Conservation (phyloP, 2,113 vertebrate genomes). For the Alethe diademata region DNA sequence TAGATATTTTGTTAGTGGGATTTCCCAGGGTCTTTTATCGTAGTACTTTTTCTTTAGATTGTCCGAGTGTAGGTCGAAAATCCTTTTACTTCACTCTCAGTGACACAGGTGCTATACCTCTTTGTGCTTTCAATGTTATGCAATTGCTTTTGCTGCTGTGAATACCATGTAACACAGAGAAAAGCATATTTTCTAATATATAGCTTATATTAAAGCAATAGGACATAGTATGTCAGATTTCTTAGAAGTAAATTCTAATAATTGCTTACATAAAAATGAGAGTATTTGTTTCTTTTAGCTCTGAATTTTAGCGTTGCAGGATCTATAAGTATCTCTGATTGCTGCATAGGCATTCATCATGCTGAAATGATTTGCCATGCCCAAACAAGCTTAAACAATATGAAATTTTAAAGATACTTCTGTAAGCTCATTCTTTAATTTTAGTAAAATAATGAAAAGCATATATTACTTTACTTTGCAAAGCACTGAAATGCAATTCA, state of each 20-base stretch:
- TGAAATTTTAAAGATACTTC: slow-evolving; percentile 77
- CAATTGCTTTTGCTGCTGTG: slow-evolving; percentile 36
- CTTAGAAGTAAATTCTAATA: slow-evolving; percentile 74
- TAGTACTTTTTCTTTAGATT: neutral
- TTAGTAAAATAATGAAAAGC: slow-evolving; percentile 78
- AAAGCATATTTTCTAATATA: slow-evolving; percentile 52
- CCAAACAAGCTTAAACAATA: slow-evolving; percentile 63
- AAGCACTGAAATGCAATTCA: slow-evolving; percentile 67
- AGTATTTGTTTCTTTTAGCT: slow-evolving; percentile 62
- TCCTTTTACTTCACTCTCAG: neutral
- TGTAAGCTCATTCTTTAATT: slow-evolving; percentile 71
- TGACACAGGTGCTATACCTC: slow-evolving; percentile 6
- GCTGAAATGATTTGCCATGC: slow-evolving; percentile 57
- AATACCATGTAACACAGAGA: neutral
- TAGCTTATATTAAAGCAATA: slow-evolving; percentile 71
- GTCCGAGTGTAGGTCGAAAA: slow-evolving; percentile 17
- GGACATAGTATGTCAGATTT: slow-evolving; percentile 60
- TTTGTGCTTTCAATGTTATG: slow-evolving; percentile 9
- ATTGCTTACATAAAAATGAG: slow-evolving; percentile 70
- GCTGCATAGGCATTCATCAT: slow-evolving; percentile 54
- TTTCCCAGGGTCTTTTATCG: slow-evolving; percentile 1
- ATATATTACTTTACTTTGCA: slow-evolving; percentile 73
- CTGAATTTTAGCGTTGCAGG: slow-evolving; percentile 67
- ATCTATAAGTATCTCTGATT: slow-evolving; percentile 43
- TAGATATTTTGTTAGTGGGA: slow-evolving; percentile 17